Evolutionary conservation across 2,888 invertebrate genomes (phyloP), one percentile per base, ranked within the genome.

Genomic region (Epinotia bilunana): DNA sequence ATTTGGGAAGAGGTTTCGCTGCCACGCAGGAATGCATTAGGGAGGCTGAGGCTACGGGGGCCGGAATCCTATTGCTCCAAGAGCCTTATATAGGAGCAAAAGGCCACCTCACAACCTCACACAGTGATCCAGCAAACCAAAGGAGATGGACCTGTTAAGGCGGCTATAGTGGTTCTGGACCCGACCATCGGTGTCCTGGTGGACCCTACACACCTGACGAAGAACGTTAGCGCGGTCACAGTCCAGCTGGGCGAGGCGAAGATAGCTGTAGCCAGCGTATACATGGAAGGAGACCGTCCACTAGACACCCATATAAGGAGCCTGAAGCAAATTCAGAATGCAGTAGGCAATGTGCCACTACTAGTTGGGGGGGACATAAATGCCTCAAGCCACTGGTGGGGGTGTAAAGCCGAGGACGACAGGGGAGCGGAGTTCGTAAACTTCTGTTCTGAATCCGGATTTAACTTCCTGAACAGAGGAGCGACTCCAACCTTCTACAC

Each of bases 31-130:
- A 49, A 5, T 49, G 49, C 1, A 13, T 49, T 0, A 49, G 16
- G 11, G 49, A 49, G 11, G 49, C 13, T 16, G 49, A 49, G 49
- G 49, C 13, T 16, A 49, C 16, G 4, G 49, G 4, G 0, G 16
- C 16, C 3, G 16, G 11, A 4, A 16, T 49, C 13, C 49, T 49
- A 4, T 16, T 49, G 13, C 49, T 49, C 13, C 49, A 49, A 4
- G 76, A 70, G 16, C 76, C 76, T 0, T 76, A 73, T 28, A 49
- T 74, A 0, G 76, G 73, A n/a, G 16, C 68, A 0, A 28, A 9
- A 1, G 76, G 76, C 4, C 13, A 23, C 28, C 12, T 73, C 0
- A 18, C n/a, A 12, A 28, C 11, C 3, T 2, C 57, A 9, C 28
- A 49, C 13, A 61, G 53, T 2, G 49, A 2, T 76, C 2, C 76